Evolutionary conservation across 2,113 vertebrate species (phyloP).

Genomic region (Malurus alboscapulatus): DNA sequence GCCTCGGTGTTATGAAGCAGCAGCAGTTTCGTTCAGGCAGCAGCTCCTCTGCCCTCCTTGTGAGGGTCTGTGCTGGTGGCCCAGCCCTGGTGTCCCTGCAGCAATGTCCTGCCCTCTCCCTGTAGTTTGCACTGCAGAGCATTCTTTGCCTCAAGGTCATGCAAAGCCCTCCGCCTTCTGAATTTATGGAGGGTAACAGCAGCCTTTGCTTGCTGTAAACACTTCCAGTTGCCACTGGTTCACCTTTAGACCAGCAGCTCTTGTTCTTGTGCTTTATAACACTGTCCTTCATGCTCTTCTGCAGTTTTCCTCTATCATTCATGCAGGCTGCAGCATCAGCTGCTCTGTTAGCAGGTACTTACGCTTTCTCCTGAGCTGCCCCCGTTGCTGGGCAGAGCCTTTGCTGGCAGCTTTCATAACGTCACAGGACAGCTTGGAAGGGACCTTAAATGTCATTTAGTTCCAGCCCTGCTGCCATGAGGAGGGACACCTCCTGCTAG

Average conservation of each 20-base stretch:
- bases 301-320: neutral
- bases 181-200: neutral
- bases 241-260: neutral
- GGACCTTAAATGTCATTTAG: neutral
- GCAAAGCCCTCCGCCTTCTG: neutral
- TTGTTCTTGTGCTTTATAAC: neutral
- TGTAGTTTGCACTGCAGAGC: neutral
- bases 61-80: accelerated
- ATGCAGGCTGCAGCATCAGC: neutral
- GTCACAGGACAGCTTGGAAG: neutral
- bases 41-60: neutral
- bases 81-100: neutral
- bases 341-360: neutral
- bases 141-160: accelerated
- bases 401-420: neutral
- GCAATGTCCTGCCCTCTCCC: accelerated
- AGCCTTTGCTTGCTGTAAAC: neutral
- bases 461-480: neutral
- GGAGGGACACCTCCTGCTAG: neutral
- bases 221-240: neutral
- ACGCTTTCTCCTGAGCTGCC: neutral
- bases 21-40: neutral
- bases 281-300: neutral
- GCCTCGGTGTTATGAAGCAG: neutral
- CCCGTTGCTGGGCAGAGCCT: neutral